Evolutionary conservation across 2,888 invertebrate species (phyloP).

Genomic region (Dioctria linearis): DNA sequence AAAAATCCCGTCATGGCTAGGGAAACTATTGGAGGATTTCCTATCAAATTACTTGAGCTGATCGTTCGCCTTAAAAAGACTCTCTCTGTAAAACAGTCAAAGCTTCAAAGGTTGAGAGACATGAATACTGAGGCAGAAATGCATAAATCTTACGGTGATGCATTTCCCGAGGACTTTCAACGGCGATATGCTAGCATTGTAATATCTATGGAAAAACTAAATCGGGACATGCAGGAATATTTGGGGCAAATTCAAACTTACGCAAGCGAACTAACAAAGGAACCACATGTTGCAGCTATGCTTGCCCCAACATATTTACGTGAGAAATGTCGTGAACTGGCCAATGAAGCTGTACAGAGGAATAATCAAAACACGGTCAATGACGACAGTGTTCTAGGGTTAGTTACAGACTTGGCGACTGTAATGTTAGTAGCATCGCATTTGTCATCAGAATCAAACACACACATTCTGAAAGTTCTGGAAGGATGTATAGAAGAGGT

Average conservation of each 20-base stretch:
- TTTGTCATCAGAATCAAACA: slow-evolving; percentile 83
- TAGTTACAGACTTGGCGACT: slow-evolving; percentile 91
- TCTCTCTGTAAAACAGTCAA: slow-evolving; percentile 84
- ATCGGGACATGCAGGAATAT: slow-evolving; percentile 88
- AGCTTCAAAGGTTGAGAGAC: slow-evolving; percentile 84
- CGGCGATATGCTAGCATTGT: slow-evolving; percentile 90
- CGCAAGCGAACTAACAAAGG: slow-evolving; percentile 90
- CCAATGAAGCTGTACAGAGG: slow-evolving; percentile 83
- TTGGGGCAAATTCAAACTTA: slow-evolving; percentile 87
- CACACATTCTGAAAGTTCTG: slow-evolving; percentile 90
- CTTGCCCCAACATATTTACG: slow-evolving; percentile 89
- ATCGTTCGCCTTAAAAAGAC: slow-evolving; percentile 91
- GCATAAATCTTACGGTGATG: slow-evolving; percentile 83
- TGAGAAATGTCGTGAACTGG: slow-evolving; percentile 90
- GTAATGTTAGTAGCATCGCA: slow-evolving; percentile 76
- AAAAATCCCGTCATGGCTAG: slow-evolving; percentile 69
- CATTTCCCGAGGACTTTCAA: slow-evolving; percentile 89
- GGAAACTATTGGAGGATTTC: slow-evolving; percentile 82
- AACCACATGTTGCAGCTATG: slow-evolving; percentile 89
- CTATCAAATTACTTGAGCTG: slow-evolving; percentile 86
- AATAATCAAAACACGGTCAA: slow-evolving; percentile 78
- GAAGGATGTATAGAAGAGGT: slow-evolving; percentile 94
- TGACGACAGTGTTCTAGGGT: slow-evolving; percentile 77
- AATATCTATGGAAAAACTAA: slow-evolving; percentile 92
- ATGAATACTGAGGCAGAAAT: slow-evolving; percentile 95